Evolutionary conservation across 92 coral and sea anemone genomes (phyloP).

Genomic region (Porites evermanni): DNA sequence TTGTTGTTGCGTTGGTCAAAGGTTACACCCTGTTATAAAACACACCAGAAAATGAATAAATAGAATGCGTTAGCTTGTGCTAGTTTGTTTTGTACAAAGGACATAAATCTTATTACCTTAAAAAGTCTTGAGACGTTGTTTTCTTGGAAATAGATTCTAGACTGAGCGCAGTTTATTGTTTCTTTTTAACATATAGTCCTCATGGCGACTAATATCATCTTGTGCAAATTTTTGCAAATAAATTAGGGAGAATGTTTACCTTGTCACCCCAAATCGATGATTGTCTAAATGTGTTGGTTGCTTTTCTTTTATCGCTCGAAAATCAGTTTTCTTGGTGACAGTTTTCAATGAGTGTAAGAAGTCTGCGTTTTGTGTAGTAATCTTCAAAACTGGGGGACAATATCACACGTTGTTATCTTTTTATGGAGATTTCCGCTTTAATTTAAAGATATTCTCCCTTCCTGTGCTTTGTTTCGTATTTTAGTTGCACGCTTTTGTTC

Average conservation of each 20-base stretch:
- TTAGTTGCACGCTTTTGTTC: background rate
- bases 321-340: background rate
- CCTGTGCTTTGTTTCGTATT: background rate
- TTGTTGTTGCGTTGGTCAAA: background rate
- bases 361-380: background rate
- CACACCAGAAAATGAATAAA: background rate
- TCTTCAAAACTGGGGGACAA: background rate
- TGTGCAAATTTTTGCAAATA: conserved; percentile 21
- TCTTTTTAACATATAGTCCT: background rate
- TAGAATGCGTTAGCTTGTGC: background rate
- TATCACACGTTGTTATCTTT: conserved; percentile 6
- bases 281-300: conserved; percentile 2
- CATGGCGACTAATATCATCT: background rate
- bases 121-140: background rate
- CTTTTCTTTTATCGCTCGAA: background rate
- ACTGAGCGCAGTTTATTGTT: conserved; percentile 6
- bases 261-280: conserved; percentile 15
- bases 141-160: background rate
- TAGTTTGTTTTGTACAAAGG: too few relatives aligned
- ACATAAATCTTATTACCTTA: background rate
- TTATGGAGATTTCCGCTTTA: conserved; percentile 1
- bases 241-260: conserved; percentile 15
- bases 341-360: background rate
- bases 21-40: background rate
- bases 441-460: background rate